These are phyloP conservation scores for Caenorhabditis virilis DNA, from an alignment of 2,888 invertebrate species.

Conservation along the genomic window DNA sequence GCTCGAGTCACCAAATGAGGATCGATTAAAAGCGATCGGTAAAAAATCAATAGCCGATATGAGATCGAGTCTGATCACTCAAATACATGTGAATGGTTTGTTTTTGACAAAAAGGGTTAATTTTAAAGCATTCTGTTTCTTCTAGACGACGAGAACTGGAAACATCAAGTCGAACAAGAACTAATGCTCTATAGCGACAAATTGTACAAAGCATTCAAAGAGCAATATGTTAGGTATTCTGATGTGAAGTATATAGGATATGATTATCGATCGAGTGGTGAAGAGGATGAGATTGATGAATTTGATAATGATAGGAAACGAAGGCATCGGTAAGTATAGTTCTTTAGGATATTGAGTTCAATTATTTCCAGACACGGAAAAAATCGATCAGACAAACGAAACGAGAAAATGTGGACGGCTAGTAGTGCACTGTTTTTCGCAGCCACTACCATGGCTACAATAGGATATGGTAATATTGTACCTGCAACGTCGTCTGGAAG, in stretches of 20 bases:
- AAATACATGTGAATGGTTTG: slow-evolving; percentile 44
- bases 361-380: slow-evolving; percentile 26
- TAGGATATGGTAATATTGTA: slow-evolving; percentile 68
- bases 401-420: slow-evolving; percentile 67
- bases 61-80: slow-evolving; percentile 45
- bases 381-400: slow-evolving; percentile 52
- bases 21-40: slow-evolving; percentile 46
- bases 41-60: slow-evolving; percentile 50
- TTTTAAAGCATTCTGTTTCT: neutral
- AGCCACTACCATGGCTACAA: slow-evolving; percentile 69
- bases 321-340: slow-evolving; percentile 30
- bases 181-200: slow-evolving; percentile 59
- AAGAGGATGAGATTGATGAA: slow-evolving; percentile 25
- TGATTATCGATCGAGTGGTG: slow-evolving; percentile 16
- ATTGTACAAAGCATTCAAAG: slow-evolving; percentile 66
- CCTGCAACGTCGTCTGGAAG: slow-evolving; percentile 66
- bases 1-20: slow-evolving; percentile 67
- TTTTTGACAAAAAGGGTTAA: neutral
- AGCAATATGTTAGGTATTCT: slow-evolving; percentile 66
- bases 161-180: slow-evolving; percentile 44
- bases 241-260: slow-evolving; percentile 50
- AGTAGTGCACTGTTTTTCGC: slow-evolving; percentile 67
- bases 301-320: slow-evolving; percentile 29
- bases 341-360: neutral
- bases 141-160: slow-evolving; percentile 50